Conservation (phyloP, 2,888 invertebrate species). For the Geophilus truncorum region DNA sequence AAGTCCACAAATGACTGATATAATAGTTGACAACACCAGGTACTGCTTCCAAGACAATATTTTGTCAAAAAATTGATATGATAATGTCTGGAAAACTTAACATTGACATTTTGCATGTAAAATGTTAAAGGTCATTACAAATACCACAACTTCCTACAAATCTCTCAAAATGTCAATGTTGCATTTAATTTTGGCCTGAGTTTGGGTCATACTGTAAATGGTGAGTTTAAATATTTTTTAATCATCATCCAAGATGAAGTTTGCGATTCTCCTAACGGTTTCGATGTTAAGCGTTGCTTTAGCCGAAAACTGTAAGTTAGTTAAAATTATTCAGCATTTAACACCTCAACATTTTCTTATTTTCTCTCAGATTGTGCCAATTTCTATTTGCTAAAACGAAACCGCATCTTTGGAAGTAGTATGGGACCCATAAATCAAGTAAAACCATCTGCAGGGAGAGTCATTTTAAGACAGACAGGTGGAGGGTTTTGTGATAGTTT, state of each 20-base stretch:
- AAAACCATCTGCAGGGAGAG: neutral
- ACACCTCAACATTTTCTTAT: neutral
- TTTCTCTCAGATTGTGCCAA: neutral
- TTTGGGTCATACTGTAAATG: neutral
- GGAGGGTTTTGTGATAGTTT: neutral
- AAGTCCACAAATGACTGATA: too few species aligned
- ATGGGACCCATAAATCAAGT: neutral
- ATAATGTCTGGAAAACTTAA: neutral
- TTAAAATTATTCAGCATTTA: neutral
- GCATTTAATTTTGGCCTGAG: neutral
- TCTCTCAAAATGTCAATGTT: neutral
- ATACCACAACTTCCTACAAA: neutral
- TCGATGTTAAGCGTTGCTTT: neutral
- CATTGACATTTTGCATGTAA: neutral
- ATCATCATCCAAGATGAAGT: neutral
- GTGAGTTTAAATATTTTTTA: neutral
- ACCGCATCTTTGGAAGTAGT: neutral
- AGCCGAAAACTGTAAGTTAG: neutral
- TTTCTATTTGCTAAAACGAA: neutral
- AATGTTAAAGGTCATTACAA: neutral
- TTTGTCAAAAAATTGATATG: neutral
- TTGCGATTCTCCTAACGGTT: neutral
- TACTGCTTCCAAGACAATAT: too few species aligned
- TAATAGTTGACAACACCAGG: too few species aligned
- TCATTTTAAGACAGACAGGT: neutral